A percentile compares a stretch with the other conserved stretches of the same genome.
Evolutionary conservation across 2,888 invertebrate genomes (phyloP).

Genomic region (Agrotis segetum): DNA sequence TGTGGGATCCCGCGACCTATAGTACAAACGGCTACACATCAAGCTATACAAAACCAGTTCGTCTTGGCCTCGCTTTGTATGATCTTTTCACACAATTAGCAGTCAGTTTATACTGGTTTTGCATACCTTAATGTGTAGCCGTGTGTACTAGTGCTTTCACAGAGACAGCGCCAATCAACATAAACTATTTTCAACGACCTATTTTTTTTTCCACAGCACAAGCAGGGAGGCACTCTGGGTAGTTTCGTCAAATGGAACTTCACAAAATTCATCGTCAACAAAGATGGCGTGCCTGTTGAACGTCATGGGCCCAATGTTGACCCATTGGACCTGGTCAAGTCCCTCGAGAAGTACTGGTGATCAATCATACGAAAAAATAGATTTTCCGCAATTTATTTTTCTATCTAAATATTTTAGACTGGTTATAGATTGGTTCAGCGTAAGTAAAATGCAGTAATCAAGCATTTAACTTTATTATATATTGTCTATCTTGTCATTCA

Average conservation of each 20-base stretch:
- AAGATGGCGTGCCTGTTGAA: constrained; percentile 93
- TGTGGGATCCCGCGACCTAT: constrained; percentile 1
- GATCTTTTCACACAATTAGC: no score
- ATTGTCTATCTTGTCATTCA: constrained; percentile 5
- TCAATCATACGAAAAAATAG: constrained; percentile 30
- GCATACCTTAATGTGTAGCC: no score
- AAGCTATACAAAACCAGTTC: no score
- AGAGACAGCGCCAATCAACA: constrained; percentile 2
- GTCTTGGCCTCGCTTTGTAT: no score
- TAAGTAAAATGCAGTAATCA: constrained; percentile 2
- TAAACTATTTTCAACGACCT: not conserved
- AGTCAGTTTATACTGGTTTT: no score
- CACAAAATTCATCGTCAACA: constrained; percentile 95
- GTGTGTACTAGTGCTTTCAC: not conserved
- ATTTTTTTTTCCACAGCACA: constrained; percentile 77
- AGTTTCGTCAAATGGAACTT: constrained; percentile 97
- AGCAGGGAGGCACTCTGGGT: constrained; percentile 90
- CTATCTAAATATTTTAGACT: constrained; percentile 17
- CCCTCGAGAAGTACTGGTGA: constrained; percentile 91
- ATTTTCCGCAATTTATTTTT: constrained; percentile 35
- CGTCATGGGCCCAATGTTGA: constrained; percentile 92
- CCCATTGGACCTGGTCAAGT: constrained; percentile 87
- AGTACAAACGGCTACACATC: no score
- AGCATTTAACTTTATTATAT: constrained; percentile 43
- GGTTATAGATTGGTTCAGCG: constrained; percentile 8